Conservation (phyloP, 2,797 vertebrate species). For the Leucoraja ocellata region DNA sequence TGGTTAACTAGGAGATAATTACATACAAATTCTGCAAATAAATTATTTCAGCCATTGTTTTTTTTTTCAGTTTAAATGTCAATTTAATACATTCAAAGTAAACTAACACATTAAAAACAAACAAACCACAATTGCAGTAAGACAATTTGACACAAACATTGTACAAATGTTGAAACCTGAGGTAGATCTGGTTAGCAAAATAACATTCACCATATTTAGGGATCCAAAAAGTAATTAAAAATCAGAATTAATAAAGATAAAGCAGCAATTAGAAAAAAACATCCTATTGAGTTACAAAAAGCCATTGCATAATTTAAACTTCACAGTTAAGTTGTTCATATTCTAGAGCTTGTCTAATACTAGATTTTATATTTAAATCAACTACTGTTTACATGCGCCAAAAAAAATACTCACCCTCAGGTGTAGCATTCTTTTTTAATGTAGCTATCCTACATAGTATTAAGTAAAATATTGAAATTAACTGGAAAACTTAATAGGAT, state of each 20-base stretch:
- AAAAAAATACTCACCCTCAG: conserved; percentile 26
- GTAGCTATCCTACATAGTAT: neutral
- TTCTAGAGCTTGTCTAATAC: conserved; percentile 27
- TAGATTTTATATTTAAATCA: conserved; percentile 21
- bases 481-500: neutral
- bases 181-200: conserved; percentile 84
- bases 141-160: conserved; percentile 59
- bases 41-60: conserved; percentile 38
- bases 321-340: conserved; percentile 37
- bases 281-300: conserved; percentile 76
- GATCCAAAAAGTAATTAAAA: conserved; percentile 60
- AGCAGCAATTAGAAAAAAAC: conserved; percentile 56
- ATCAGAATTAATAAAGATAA: conserved; percentile 45
- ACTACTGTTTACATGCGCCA: conserved; percentile 34
- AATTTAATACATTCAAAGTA: conserved; percentile 40
- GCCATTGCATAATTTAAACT: conserved; percentile 79
- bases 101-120: conserved; percentile 63
- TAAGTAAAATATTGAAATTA: conserved; percentile 12
- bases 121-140: conserved; percentile 65
- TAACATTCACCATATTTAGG: conserved; percentile 66
- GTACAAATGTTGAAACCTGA: conserved; percentile 69
- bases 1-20: neutral
- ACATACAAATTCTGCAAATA: neutral
- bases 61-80: conserved; percentile 35
- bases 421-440: conserved; percentile 23